Evolutionary conservation across 1,140 invertebrate genomes (phyloP).

Genomic region (Chionoecetes opilio): DNA sequence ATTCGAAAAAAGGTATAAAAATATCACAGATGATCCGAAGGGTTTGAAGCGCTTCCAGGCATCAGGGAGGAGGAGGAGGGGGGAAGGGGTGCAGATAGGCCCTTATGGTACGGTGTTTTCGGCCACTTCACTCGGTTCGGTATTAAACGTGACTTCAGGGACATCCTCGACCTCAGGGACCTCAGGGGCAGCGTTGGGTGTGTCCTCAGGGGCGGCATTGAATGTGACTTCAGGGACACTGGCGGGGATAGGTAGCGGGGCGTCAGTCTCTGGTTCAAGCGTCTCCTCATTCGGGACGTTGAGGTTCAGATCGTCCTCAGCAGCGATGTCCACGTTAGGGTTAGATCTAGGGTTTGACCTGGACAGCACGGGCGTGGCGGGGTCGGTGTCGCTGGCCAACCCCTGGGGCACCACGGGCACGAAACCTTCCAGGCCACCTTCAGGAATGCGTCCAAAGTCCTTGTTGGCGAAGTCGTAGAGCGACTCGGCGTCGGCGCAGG

Average conservation of each 20-base stretch:
- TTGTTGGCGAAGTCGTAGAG: constrained; percentile 62
- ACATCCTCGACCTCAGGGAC: no score
- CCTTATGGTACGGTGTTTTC: not conserved
- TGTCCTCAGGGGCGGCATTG: not conserved
- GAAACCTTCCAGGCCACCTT: not conserved
- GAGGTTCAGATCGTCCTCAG: not conserved
- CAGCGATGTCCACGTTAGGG: not conserved
- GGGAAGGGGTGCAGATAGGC: not conserved
- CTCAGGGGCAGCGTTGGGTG: no score
- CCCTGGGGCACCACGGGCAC: not conserved
- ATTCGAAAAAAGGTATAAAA: constrained; percentile 21
- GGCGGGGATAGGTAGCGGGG: not conserved
- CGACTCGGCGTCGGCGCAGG: constrained; percentile 45
- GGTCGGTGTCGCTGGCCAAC: not conserved
- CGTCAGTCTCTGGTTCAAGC: not conserved
- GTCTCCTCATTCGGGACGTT: not conserved
- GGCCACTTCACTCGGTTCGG: not conserved
- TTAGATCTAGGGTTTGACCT: not conserved
- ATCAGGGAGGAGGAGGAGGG: not conserved
- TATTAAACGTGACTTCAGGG: not conserved
- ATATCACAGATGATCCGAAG: constrained; percentile 9
- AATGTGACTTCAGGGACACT: not conserved
- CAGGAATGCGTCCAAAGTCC: constrained; percentile 57
- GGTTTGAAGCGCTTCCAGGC: not conserved
- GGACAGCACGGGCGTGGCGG: no score